These are phyloP conservation scores for Phrynocephalus guinanensis DNA, from an alignment of 2,797 vertebrate species.

Conservation along the genomic window DNA sequence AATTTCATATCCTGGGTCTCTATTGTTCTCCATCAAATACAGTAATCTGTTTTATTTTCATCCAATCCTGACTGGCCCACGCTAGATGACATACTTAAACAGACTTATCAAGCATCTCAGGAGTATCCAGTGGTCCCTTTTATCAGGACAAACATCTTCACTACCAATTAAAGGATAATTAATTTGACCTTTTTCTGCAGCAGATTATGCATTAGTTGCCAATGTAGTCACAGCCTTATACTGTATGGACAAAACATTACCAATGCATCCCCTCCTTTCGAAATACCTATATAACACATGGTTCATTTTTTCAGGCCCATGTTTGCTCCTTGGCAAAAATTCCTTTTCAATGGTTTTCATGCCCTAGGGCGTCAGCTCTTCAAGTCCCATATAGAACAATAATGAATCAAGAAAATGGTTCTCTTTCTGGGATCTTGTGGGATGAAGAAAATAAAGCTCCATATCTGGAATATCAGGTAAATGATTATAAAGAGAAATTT, in stretches of 20 bases:
- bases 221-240: neutral
- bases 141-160: neutral
- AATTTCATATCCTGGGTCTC: neutral
- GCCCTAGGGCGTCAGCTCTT: conserved; percentile 87
- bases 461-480: conserved; percentile 92
- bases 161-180: neutral
- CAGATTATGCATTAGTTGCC: no score
- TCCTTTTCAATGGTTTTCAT: conserved; percentile 88
- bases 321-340: conserved; percentile 84
- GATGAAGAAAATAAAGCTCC: conserved; percentile 85
- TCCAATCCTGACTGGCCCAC: neutral
- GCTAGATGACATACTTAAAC: neutral
- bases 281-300: neutral
- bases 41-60: neutral
- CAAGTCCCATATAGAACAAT: conserved; percentile 87
- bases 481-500: conserved; percentile 18
- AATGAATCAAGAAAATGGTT: conserved; percentile 87
- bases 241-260: neutral
- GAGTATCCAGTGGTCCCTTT: neutral
- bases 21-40: neutral
- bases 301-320: conserved; percentile 77
- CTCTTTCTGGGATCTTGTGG: conserved; percentile 87
- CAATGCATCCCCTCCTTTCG: conserved; percentile 35
- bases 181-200: no score
- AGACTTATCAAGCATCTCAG: neutral